Conservation (phyloP, 1,140 invertebrate genomes). For the Drosophila ironensis region DNA sequence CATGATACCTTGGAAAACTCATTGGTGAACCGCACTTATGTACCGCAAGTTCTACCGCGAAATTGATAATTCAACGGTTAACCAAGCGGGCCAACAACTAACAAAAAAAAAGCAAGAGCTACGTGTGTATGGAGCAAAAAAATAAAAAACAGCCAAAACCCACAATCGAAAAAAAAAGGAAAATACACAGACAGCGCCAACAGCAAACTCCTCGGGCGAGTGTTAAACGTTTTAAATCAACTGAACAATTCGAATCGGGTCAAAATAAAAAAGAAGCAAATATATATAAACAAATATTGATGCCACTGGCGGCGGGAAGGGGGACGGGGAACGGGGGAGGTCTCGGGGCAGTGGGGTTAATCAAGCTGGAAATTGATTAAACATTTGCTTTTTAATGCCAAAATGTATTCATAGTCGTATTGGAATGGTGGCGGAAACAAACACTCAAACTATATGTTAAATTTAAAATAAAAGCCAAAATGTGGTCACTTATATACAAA, state of each 20-base stretch:
- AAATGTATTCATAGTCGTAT: too few species aligned
- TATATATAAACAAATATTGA: background rate
- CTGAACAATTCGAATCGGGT: conserved; percentile 21
- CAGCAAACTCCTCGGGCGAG: conserved; percentile 34
- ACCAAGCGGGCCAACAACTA: conserved; percentile 70
- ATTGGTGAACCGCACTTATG: conserved; percentile 81
- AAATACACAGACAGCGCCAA: conserved; percentile 5
- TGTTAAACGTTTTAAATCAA: conserved; percentile 72
- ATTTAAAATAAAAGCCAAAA: too few species aligned
- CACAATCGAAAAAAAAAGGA: conserved; percentile 11
- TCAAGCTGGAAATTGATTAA: too few species aligned
- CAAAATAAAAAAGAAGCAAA: conserved; percentile 4
- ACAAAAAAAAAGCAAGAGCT: conserved; percentile 28
- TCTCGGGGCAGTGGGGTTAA: too few species aligned
- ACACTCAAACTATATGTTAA: too few species aligned
- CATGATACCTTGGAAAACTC: conserved; percentile 81
- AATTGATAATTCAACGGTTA: conserved; percentile 82
- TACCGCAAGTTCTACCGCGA: conserved; percentile 80
- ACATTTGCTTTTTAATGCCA: too few species aligned
- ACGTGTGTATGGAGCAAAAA: background rate
- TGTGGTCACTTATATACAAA: too few species aligned
- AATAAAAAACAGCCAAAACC: conserved; percentile 16
- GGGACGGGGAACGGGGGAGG: too few species aligned
- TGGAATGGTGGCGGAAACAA: too few species aligned
- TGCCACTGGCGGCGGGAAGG: background rate